Evolutionary conservation across 2,113 vertebrate species (phyloP).

Genomic region (Rhodinocichla rosea): DNA sequence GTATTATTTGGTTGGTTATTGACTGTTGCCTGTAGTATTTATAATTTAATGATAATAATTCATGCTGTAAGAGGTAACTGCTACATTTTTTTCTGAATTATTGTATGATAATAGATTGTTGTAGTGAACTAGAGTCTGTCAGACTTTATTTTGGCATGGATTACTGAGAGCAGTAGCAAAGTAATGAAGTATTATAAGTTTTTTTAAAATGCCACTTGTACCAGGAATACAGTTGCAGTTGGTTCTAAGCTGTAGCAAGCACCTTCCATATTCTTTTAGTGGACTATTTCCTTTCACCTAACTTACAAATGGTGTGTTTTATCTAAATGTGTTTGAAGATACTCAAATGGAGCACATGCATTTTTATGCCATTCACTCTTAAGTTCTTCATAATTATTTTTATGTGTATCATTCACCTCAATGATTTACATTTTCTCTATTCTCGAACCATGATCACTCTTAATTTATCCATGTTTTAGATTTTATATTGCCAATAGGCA

Average conservation of each 20-base stretch:
- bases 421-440: background rate
- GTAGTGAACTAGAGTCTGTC: background rate
- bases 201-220: background rate
- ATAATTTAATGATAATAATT: background rate
- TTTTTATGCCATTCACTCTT: background rate
- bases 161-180: background rate
- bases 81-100: background rate
- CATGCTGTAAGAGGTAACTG: background rate
- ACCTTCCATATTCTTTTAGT: background rate
- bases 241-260: background rate
- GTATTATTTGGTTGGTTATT: background rate
- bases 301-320: background rate
- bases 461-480: background rate
- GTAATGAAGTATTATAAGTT: background rate
- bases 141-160: background rate
- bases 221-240: background rate
- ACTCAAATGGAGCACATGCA: background rate
- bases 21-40: background rate
- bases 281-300: background rate
- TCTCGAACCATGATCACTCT: background rate
- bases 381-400: background rate
- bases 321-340: background rate
- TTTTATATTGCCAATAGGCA: background rate
- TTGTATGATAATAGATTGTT: background rate
- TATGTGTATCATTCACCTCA: background rate